phyloP scores from a whole-genome alignment of 2,797 vertebrate genomes.

The Adrianichthys oophorus region DNA sequence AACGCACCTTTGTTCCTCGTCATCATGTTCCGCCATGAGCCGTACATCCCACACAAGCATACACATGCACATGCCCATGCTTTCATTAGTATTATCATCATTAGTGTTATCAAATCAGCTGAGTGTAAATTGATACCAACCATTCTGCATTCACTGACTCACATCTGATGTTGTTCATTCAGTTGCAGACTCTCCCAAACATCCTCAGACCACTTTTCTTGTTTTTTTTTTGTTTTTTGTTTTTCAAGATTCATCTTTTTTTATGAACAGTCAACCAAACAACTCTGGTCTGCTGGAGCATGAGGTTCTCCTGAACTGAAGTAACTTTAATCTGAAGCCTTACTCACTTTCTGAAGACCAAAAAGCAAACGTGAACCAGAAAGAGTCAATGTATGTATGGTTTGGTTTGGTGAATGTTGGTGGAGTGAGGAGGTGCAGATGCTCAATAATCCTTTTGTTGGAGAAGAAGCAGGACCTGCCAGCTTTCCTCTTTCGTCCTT shows the following conservation, averaged over 20 bases:
- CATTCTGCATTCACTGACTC: conserved; percentile 23
- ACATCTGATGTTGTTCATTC: conserved; percentile 35
- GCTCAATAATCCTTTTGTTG: no score
- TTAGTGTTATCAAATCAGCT: conserved; percentile 24
- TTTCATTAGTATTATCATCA: conserved; percentile 34
- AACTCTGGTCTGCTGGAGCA: no score
- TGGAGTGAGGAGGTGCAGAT: no score
- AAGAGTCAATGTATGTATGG: no score
- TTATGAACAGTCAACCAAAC: conserved; percentile 29
- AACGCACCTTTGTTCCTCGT: conserved; percentile 40
- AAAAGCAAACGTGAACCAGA: no score
- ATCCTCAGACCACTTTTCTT: conserved; percentile 28
- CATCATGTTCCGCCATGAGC: conserved; percentile 2
- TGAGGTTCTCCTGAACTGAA: no score
- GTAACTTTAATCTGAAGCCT: no score
- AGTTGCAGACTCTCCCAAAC: conserved; percentile 32
- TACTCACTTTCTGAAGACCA: no score
- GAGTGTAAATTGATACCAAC: conserved; percentile 42
- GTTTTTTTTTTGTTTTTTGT: conserved; percentile 33
- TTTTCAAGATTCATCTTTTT: conserved; percentile 44
- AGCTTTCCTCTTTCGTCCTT: no score
- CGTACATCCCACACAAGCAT: conserved; percentile 22
- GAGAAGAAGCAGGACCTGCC: no score
- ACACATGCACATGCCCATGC: conserved; percentile 18
- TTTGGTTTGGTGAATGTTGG: no score